Conservation (phyloP, 2,113 vertebrate species). For the Clarias magur region DNA sequence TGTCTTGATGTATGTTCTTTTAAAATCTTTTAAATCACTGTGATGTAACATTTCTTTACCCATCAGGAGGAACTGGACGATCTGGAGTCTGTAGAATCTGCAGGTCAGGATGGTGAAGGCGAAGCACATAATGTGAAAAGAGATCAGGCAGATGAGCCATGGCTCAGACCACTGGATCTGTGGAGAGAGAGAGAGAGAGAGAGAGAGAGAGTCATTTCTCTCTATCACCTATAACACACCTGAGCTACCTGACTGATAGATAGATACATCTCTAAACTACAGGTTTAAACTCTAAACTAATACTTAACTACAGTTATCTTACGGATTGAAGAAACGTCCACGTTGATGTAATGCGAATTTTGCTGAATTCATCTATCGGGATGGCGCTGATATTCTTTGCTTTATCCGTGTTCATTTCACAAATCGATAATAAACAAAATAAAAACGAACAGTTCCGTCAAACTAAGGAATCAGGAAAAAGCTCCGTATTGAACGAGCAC, state of each 20-base stretch:
- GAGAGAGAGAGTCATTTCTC: neutral
- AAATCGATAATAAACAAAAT: neutral
- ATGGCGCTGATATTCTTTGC: conserved; percentile 65
- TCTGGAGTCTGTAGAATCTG: conserved; percentile 80
- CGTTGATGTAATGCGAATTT: conserved; percentile 73
- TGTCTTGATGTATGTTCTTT: neutral
- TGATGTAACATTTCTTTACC: conserved; percentile 72
- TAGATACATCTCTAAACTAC: too few relatives aligned
- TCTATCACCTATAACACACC: neutral
- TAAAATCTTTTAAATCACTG: neutral
- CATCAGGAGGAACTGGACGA: conserved; percentile 85
- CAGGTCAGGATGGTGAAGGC: conserved; percentile 78
- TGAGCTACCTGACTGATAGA: neutral
- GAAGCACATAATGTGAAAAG: conserved; percentile 84
- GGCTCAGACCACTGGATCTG: conserved; percentile 91
- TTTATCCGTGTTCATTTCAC: conserved; percentile 66
- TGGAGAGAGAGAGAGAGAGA: neutral
- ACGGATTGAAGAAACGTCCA: conserved; percentile 78
- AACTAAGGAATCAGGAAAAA: neutral
- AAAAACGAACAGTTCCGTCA: too few relatives aligned
- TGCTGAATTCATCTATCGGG: conserved; percentile 73
- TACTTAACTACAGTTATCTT: conserved; percentile 46
- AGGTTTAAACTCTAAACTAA: neutral
- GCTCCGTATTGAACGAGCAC: neutral
- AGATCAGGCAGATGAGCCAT: conserved; percentile 82